phyloP scores from a whole-genome alignment of 2,113 vertebrate genomes.

The Halcyon senegalensis region DNA sequence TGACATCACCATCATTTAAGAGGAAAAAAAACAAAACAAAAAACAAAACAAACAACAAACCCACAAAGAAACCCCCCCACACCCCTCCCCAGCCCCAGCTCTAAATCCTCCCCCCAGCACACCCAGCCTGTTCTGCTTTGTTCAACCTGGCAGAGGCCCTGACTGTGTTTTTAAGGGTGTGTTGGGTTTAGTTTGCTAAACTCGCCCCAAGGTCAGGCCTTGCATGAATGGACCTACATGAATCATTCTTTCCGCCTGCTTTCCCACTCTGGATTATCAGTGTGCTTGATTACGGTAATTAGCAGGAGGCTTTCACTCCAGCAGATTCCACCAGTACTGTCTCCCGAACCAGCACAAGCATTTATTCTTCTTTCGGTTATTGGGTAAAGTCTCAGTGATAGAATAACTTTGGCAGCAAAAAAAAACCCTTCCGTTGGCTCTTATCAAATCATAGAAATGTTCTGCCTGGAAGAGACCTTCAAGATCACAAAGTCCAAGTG shows the following conservation, averaged over 20 bases:
- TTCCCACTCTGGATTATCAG: constrained; percentile 24
- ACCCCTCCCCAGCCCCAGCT: background rate
- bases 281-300: background rate
- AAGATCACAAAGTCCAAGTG: background rate
- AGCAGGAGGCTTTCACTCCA: background rate
- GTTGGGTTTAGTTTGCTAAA: constrained; percentile 45
- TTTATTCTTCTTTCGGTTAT: background rate
- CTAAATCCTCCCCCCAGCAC: background rate
- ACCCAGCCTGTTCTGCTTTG: background rate
- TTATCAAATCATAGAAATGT: background rate
- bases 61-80: too few relatives aligned
- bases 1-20: background rate
- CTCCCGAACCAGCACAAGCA: background rate
- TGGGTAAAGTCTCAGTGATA: background rate
- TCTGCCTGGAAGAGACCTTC: background rate
- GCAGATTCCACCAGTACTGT: background rate
- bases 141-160: constrained; percentile 2
- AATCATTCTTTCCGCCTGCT: constrained; percentile 60
- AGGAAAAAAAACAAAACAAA: background rate
- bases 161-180: constrained; percentile 8
- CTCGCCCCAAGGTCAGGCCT: constrained; percentile 50
- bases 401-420: background rate
- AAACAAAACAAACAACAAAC: background rate
- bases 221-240: constrained; percentile 40
- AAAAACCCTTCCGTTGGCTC: background rate